A percentile compares a stretch with the other conserved stretches of the same genome.
Conservation (phyloP, 2,797 vertebrate species). For the Euphonia xanthogaster region DNA sequence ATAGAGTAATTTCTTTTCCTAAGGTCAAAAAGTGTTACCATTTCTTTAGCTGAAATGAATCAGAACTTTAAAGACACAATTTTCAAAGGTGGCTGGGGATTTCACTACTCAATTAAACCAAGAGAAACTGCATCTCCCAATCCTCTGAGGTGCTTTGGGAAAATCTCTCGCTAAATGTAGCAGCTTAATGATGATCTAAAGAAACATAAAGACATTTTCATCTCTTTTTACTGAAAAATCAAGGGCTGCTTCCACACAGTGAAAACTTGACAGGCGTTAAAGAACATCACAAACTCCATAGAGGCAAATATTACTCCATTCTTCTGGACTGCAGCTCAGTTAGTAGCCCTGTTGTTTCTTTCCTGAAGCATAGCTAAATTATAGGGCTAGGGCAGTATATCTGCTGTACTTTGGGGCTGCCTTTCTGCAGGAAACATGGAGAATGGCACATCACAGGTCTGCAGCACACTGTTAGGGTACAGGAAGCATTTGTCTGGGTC, state of each 20-base stretch:
- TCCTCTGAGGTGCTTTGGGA: background rate
- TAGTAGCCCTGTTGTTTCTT: background rate
- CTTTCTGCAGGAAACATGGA: background rate
- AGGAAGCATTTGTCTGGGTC: background rate
- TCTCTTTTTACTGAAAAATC: background rate
- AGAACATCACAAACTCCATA: background rate
- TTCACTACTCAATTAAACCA: background rate
- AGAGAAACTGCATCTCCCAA: background rate
- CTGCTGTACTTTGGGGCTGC: background rate
- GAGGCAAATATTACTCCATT: background rate
- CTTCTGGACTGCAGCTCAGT: background rate
- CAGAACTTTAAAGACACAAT: background rate
- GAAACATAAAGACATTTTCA: background rate
- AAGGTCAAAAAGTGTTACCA: background rate
- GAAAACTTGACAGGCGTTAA: background rate
- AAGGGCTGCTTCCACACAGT: background rate
- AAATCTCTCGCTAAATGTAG: background rate
- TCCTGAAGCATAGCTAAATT: background rate
- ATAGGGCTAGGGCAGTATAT: accelerated
- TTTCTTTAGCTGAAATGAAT: background rate
- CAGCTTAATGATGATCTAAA: background rate
- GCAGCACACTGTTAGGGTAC: background rate
- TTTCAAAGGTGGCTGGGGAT: background rate
- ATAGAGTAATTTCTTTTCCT: background rate
- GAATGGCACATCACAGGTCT: background rate